A percentile compares a stretch with the other conserved stretches of the same genome.
phyloP scores from a whole-genome alignment of 2,113 vertebrate genomes.

The Xiphophorus couchianus region DNA sequence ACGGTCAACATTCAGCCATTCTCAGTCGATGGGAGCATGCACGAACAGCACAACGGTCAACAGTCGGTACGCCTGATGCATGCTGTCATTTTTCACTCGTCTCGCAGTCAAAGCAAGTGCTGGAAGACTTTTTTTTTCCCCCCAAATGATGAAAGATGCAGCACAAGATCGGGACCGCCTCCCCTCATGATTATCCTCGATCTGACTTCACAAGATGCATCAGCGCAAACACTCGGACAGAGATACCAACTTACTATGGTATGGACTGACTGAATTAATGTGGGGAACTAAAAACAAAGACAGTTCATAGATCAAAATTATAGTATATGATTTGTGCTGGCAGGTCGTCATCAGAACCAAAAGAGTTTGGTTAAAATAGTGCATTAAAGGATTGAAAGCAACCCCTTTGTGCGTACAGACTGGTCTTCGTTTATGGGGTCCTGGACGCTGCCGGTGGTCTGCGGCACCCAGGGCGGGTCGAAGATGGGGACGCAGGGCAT shows the following conservation, averaged over 20 bases:
- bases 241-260: slow-evolving; percentile 81
- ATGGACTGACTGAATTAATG: slow-evolving; percentile 82
- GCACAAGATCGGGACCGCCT: slow-evolving; percentile 21
- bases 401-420: slow-evolving; percentile 84
- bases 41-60: slow-evolving; percentile 66
- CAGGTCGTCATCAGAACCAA: slow-evolving; percentile 58
- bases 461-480: slow-evolving; percentile 97
- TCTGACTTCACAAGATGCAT: slow-evolving; percentile 77
- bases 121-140: slow-evolving; percentile 11
- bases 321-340: slow-evolving; percentile 58
- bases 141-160: slow-evolving; percentile 69
- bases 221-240: slow-evolving; percentile 78
- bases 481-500: slow-evolving; percentile 99
- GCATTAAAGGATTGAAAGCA: background rate
- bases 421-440: slow-evolving; percentile 98
- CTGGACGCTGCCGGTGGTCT: slow-evolving; percentile 95
- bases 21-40: slow-evolving; percentile 75
- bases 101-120: slow-evolving; percentile 38
- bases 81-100: slow-evolving; percentile 60
- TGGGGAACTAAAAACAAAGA: slow-evolving; percentile 81
- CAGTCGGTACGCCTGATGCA: slow-evolving; percentile 71
- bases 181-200: slow-evolving; percentile 55
- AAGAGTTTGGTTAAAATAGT: slow-evolving; percentile 5
- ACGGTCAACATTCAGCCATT: slow-evolving; percentile 68
- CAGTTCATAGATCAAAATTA: slow-evolving; percentile 75